Evolutionary conservation across 2,797 vertebrate genomes (phyloP).

Genomic region (Hirundo rustica): DNA sequence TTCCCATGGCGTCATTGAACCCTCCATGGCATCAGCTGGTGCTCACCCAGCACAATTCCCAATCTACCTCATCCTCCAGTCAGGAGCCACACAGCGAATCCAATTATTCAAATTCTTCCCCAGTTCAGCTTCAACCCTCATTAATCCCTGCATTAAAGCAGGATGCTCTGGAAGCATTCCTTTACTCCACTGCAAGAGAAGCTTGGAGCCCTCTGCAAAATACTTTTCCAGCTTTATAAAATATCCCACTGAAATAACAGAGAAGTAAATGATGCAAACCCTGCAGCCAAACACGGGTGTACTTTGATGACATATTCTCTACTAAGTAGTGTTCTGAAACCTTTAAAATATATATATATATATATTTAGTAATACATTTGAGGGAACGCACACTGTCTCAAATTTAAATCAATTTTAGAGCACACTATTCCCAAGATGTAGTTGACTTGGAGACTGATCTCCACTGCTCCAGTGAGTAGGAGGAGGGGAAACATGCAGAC

Average conservation of each 20-base stretch:
- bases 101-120: background rate
- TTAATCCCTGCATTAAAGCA: background rate
- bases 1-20: background rate
- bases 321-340: background rate
- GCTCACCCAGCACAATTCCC: background rate
- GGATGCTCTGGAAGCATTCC: fast-evolving
- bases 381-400: background rate
- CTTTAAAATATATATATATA: background rate
- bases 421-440: background rate
- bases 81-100: background rate
- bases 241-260: background rate
- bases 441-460: background rate
- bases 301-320: background rate
- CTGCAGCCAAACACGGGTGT: fast-evolving
- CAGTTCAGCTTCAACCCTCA: background rate
- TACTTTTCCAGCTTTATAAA: too few relatives aligned
- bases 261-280: background rate
- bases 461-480: background rate
- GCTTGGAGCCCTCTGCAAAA: background rate
- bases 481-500: background rate
- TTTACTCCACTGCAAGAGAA: background rate
- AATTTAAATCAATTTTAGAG: background rate
- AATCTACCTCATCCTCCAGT: background rate
- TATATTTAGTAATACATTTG: background rate
- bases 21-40: fast-evolving